Evolutionary conservation across 1,140 invertebrate genomes (phyloP), one percentile per base, ranked within the genome.

Genomic region (Lordiphosa stackelbergi): DNA sequence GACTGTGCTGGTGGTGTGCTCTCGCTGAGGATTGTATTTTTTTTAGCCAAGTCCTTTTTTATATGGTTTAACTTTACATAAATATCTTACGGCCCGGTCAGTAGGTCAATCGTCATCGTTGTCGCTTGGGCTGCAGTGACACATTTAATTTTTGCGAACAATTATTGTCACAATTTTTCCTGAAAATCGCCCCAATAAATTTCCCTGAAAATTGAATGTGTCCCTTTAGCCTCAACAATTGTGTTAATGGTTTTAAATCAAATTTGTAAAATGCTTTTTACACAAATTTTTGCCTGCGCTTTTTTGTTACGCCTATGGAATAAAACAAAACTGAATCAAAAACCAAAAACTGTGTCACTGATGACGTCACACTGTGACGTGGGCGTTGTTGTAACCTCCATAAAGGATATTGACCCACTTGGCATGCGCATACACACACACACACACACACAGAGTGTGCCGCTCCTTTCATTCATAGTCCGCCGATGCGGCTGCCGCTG

Each of bases 371-470:
- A 38, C 42, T 22, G 35, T 38, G 61, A 60, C 42, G 12, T 68
- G 60, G 38, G 53, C 56, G 56, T 56, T 31, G 57, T 68, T 31
- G 57, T 68, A 70, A 63, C 69, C 71, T 69, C 61, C 69, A 54
- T 68, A 48, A 56, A 77, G 78, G 69, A 51, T 77, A 61, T 83
- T 83, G 77, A 83, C 72, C 77, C 61, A 83, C 43, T 77, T 63
- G 66, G 64, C 77, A 83, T 83, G 77, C 77, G 72, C 77, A 81
- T 7, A 77, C 37, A 13, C 47, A 42, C 35, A 35, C 46, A 36
- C 57, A 47, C 38, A n/a, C n/a, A n/a, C n/a, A 16, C 2, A 53
- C 53, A 46, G 38, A 61, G 19, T 22, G 19, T 22, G 22, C 5
- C 42, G 58, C 47, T 40, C 60, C 69, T 40, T 77, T 85, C 73